Base-by-base conservation (phyloP, 2,113 vertebrate genomes). In the Tympanuchus pallidicinctus region DNA sequence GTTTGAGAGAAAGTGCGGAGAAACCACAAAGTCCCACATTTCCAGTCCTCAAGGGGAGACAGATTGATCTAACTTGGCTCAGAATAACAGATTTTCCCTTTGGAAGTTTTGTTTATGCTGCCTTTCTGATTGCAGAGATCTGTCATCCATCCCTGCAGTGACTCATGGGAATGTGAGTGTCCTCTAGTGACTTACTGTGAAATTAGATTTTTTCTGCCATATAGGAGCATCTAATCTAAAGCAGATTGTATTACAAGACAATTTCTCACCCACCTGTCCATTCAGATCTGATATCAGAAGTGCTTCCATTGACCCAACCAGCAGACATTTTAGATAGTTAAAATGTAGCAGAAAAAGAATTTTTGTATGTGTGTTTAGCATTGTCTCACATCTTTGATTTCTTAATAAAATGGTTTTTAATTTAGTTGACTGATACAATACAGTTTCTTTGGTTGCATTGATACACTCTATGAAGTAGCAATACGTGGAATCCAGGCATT, bases 11-110 rank as follows among this genome's bases (percentile, higher is more conserved):
- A 50, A 14, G 8, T 40, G 40, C 48, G 11, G 8, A 77, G 28
- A 90, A 66, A 43, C 43, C 27, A 14, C 17, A 69, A 72, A 72
- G 13, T 11, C 30, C 11, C 42, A 6, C 24, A 45, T 2, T 36
- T 57, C 10, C 12, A 28, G n/a, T 45, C 38, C 32, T 54, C 65
- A 59, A 16, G 24, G 30, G 45, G 76, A 91, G 59, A 0, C 59
- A 63, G 54, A 59, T 56, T 76, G 61, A 76, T 93, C 70, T 28
- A 13, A 32, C 25, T 66, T 74, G 71, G 84, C 86, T 92, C 84
- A 82, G 92, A 84, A 89, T 93, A 91, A 91, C 89, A 94, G 74
- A 92, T 64, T 81, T 87, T 92, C 32, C 59, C 66, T 71, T 34
- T 34, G 4, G 48, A 92, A 61, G 14, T 78, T 90, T 74, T 56